Evolutionary conservation across 2,888 invertebrate species (phyloP).

Genomic region (Stenodera caucasica): DNA sequence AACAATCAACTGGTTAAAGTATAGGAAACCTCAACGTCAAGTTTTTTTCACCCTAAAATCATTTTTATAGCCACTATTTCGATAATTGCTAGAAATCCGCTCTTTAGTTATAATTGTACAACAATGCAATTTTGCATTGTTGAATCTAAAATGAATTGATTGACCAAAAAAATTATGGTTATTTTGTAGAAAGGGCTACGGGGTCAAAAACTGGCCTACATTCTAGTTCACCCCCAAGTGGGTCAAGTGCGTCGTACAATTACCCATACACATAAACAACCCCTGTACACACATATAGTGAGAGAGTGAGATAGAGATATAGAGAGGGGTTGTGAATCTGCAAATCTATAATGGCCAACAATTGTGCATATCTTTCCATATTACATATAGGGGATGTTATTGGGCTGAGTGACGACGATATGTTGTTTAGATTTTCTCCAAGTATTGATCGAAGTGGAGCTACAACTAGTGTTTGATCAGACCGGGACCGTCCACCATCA

Average conservation of each 20-base stretch:
- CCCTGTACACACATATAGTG: neutral
- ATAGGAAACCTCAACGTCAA: no score
- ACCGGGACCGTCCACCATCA: constrained; percentile 38
- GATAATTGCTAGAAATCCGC: neutral
- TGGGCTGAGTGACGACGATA: constrained; percentile 29
- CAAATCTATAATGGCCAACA: no score
- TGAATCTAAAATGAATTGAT: no score
- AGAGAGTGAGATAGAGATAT: constrained; percentile 15
- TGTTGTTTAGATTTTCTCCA: constrained; percentile 48
- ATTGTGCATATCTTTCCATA: neutral
- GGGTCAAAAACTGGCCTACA: constrained; percentile 19
- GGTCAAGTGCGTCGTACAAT: constrained; percentile 23
- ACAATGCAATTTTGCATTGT: no score
- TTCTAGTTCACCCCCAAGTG: constrained; percentile 20
- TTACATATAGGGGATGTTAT: neutral
- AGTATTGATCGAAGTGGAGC: constrained; percentile 42
- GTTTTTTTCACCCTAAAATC: no score
- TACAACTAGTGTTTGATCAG: constrained; percentile 44
- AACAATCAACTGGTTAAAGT: constrained; percentile 41
- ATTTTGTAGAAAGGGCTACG: neutral
- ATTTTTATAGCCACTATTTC: no score
- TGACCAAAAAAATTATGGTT: no score
- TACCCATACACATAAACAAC: neutral
- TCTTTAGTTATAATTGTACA: neutral
- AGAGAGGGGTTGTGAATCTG: no score